Conservation (phyloP, 2,797 vertebrate genomes). For the Balearica regulorum region DNA sequence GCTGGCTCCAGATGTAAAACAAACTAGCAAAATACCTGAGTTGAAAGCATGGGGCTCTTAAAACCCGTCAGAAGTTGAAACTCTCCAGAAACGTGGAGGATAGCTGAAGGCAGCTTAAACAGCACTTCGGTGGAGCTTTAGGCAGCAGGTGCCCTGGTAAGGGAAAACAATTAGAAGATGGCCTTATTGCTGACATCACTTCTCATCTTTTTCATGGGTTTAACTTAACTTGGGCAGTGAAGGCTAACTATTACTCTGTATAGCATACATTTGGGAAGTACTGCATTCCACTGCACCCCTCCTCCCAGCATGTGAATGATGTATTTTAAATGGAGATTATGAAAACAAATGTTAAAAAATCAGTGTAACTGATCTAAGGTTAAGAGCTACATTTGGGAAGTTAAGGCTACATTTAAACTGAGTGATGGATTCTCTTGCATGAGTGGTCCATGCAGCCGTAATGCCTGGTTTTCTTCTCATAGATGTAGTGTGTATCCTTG, state of each 20-base stretch:
- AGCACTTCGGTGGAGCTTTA: not conserved
- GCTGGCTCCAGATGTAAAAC: not conserved
- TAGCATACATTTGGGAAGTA: not conserved
- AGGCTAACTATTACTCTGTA: not conserved
- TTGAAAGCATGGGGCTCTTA: not conserved
- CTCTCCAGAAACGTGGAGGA: not conserved
- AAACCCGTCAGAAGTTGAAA: not conserved
- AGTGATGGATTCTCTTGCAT: not conserved
- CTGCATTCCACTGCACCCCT: not conserved
- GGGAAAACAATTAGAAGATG: not conserved
- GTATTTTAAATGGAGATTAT: not conserved
- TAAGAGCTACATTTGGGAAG: slow-evolving; percentile 3
- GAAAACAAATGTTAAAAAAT: slow-evolving; percentile 4
- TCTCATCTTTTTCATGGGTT: not conserved
- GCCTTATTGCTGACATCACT: not conserved
- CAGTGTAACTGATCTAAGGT: not conserved
- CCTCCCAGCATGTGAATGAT: not conserved
- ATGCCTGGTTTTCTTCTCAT: not conserved
- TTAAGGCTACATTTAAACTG: not conserved
- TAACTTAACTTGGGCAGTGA: not conserved
- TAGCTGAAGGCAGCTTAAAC: not conserved
- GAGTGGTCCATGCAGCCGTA: not conserved
- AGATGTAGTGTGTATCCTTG: not conserved
- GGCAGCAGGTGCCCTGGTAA: not conserved
- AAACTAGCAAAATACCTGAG: not conserved